Percentiles rank a stretch among this genome's conserved stretches.
Conservation (phyloP, 2,888 invertebrate genomes). For the Leptinotarsa rubiginosa region DNA sequence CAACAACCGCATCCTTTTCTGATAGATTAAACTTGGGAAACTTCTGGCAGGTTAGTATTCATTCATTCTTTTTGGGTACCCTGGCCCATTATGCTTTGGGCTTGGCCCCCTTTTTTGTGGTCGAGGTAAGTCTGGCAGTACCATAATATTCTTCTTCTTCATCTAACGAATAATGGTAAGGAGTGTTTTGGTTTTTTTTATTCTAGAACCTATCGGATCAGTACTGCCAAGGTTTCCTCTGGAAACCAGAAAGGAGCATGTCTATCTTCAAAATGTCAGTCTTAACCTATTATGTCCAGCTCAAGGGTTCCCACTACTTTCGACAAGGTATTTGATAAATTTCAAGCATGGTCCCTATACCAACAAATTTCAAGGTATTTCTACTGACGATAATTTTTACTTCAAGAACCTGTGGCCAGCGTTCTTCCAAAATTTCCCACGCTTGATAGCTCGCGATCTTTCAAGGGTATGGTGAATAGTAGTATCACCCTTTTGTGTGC, state of each 20-base stretch:
- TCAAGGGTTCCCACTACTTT: conserved; percentile 75
- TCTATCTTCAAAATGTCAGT: conserved; percentile 67
- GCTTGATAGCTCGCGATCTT: conserved; percentile 70
- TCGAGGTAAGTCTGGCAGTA: conserved; percentile 52
- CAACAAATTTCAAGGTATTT: conserved; percentile 28
- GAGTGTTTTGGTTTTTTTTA: conserved; percentile 35
- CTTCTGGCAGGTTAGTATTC: conserved; percentile 40
- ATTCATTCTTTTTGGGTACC: conserved; percentile 59
- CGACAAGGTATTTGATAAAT: conserved; percentile 67
- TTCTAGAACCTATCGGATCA: conserved; percentile 69
- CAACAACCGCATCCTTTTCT: conserved; percentile 41
- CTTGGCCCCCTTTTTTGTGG: conserved; percentile 26
- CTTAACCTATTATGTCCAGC: conserved; percentile 75
- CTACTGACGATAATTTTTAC: conserved; percentile 28
- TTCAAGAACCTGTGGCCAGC: conserved; percentile 67
- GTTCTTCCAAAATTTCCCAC: conserved; percentile 72
- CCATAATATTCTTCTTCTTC: conserved; percentile 4
- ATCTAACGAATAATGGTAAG: conserved; percentile 36
- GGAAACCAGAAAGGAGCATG: conserved; percentile 73
- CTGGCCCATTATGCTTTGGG: conserved; percentile 56
- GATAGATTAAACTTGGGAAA: conserved; percentile 25
- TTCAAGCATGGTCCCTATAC: conserved; percentile 35
- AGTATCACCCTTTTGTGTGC: conserved; percentile 73
- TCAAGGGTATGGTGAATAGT: conserved; percentile 66
- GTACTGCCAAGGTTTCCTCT: conserved; percentile 78